Evolutionary conservation across 2,113 vertebrate genomes (phyloP).

Genomic region (Ammodytes marinus): DNA sequence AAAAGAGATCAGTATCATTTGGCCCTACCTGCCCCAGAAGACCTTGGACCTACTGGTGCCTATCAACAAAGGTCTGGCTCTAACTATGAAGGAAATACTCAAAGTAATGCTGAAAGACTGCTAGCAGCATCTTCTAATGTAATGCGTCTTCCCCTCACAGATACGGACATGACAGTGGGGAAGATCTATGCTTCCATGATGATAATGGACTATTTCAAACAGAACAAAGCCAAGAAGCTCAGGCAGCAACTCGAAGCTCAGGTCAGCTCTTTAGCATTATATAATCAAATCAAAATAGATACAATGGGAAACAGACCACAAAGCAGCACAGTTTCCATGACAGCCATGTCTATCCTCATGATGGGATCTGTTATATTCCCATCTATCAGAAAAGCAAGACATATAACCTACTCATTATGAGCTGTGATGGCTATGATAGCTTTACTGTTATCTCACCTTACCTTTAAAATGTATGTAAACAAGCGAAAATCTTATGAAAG

Average conservation of each 20-base stretch:
- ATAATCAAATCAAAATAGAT: background rate
- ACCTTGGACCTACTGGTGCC: slow-evolving; percentile 95
- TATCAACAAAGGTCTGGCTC: slow-evolving; percentile 94
- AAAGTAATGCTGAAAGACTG: background rate
- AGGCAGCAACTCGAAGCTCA: slow-evolving; percentile 94
- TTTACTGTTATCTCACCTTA: background rate
- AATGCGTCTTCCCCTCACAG: slow-evolving; percentile 77
- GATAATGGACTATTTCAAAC: slow-evolving; percentile 99
- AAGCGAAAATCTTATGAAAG: too few relatives aligned
- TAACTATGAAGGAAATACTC: background rate
- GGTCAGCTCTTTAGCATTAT: slow-evolving; percentile 79
- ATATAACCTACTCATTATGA: background rate
- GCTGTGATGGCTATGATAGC: background rate
- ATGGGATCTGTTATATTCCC: background rate
- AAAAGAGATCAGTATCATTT: slow-evolving; percentile 97
- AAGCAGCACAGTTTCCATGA: background rate
- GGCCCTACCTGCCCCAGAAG: slow-evolving; percentile 98
- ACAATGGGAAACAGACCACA: background rate
- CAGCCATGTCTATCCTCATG: background rate
- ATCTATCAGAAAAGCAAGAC: background rate
- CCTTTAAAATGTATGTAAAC: background rate
- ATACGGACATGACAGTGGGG: slow-evolving; percentile 96
- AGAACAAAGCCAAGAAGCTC: slow-evolving; percentile 98
- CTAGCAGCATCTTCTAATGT: slow-evolving; percentile 19
- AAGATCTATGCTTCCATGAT: slow-evolving; percentile 99